These are phyloP conservation scores for Anguilla anguilla DNA, from an alignment of 2,797 vertebrate species.

Conservation along the genomic window DNA sequence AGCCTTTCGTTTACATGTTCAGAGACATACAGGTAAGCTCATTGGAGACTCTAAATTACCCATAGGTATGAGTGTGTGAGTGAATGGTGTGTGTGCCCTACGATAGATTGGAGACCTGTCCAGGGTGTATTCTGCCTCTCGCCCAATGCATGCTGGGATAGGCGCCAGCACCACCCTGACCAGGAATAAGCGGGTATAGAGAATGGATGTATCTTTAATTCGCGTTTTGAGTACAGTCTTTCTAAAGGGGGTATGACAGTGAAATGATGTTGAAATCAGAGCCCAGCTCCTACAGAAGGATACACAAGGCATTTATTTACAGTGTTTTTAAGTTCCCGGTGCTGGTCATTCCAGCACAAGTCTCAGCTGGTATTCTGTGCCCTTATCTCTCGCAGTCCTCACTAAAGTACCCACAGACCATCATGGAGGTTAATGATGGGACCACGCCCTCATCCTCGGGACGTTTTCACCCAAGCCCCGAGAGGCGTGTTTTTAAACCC, in stretches of 20 bases:
- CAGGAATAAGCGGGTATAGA: too few species aligned
- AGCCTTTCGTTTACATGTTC: too few species aligned
- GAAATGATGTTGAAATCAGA: not conserved
- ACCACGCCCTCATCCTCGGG: conserved; percentile 18
- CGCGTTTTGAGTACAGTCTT: not conserved
- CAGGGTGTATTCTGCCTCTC: too few species aligned
- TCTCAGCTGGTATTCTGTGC: not conserved
- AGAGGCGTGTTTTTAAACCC: not conserved
- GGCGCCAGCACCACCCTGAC: too few species aligned
- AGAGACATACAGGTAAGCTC: too few species aligned
- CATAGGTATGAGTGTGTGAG: too few species aligned
- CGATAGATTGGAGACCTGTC: too few species aligned
- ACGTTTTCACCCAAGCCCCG: not conserved
- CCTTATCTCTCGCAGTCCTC: conserved; percentile 4
- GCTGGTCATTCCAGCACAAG: not conserved
- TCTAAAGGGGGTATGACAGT: not conserved
- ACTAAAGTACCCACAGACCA: not conserved
- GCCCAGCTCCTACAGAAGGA: not conserved
- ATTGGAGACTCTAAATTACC: too few species aligned
- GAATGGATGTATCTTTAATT: too few species aligned
- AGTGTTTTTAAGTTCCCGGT: not conserved
- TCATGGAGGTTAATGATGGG: conserved; percentile 1
- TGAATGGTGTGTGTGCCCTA: too few species aligned
- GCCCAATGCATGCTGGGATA: too few species aligned
- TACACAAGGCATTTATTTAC: not conserved